A percentile compares a stretch with the other conserved stretches of the same genome.
Evolutionary conservation across 2,113 vertebrate genomes (phyloP).

Genomic region (Pavo muticus): DNA sequence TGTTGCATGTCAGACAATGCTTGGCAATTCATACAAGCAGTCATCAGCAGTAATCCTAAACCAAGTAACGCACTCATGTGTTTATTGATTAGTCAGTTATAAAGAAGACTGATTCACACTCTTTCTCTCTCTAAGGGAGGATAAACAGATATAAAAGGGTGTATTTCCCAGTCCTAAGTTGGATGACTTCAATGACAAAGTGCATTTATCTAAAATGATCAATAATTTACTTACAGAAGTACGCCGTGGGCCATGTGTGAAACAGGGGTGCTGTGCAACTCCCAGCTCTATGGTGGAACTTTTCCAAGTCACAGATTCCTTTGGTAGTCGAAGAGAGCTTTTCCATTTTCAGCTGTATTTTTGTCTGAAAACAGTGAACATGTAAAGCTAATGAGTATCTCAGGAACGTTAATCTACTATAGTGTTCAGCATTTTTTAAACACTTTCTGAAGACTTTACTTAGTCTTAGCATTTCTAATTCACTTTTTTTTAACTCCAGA

Average conservation of each 20-base stretch:
- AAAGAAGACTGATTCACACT: neutral
- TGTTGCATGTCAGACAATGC: constrained; percentile 9
- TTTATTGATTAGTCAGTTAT: constrained; percentile 39
- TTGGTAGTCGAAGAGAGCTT: constrained; percentile 84
- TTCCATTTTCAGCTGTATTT: constrained; percentile 89
- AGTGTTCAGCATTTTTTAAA: neutral
- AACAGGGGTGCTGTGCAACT: constrained; percentile 78
- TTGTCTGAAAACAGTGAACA: constrained; percentile 67
- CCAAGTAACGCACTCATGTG: neutral
- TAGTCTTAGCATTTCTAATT: neutral
- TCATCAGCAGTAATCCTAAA: constrained; percentile 35
- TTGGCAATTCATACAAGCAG: neutral
- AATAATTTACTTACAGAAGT: constrained; percentile 85
- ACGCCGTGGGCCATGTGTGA: constrained; percentile 86
- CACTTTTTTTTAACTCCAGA: neutral
- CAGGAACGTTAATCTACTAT: neutral
- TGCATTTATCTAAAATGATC: constrained; percentile 11
- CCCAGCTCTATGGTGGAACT: constrained; percentile 78
- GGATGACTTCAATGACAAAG: neutral
- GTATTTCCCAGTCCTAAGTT: constrained; percentile 38
- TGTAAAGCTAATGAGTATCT: neutral
- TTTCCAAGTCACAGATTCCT: constrained; percentile 88
- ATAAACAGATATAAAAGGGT: neutral
- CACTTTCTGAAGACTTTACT: neutral
- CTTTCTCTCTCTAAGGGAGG: neutral